phyloP scores from a whole-genome alignment of 2,888 invertebrate genomes.

The Andrena flavipes region DNA sequence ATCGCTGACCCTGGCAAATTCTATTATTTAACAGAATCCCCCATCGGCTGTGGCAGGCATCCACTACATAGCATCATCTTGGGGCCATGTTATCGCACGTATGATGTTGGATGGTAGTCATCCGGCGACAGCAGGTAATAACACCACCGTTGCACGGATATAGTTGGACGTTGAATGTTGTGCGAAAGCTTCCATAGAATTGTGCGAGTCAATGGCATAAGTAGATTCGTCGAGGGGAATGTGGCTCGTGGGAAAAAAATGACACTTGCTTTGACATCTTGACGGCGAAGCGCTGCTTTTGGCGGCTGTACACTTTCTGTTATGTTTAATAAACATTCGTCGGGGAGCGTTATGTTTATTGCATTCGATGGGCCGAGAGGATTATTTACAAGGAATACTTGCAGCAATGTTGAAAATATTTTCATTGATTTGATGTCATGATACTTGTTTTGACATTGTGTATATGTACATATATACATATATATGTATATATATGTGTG shows the following conservation, averaged over 20 bases:
- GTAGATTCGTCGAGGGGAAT: neutral
- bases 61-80: constrained; percentile 48
- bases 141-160: constrained; percentile 8
- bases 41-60: constrained; percentile 45
- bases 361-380: neutral
- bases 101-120: constrained; percentile 70
- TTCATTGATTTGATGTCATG: neutral
- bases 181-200: neutral
- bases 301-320: neutral
- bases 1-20: constrained; percentile 40
- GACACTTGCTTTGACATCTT: constrained; percentile 10
- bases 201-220: constrained; percentile 1
- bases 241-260: neutral
- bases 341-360: neutral
- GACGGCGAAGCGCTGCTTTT: neutral
- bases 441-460: constrained; percentile 16
- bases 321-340: neutral
- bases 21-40: constrained; percentile 54
- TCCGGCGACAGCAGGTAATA: constrained; percentile 64
- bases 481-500: neutral
- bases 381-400: neutral
- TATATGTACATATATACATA: neutral
- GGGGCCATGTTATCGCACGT: constrained; percentile 65
- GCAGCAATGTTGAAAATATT: neutral
- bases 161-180: constrained; percentile 7